phyloP scores from a whole-genome alignment of 2,888 invertebrate species.

The Drosophila trichaetosa region DNA sequence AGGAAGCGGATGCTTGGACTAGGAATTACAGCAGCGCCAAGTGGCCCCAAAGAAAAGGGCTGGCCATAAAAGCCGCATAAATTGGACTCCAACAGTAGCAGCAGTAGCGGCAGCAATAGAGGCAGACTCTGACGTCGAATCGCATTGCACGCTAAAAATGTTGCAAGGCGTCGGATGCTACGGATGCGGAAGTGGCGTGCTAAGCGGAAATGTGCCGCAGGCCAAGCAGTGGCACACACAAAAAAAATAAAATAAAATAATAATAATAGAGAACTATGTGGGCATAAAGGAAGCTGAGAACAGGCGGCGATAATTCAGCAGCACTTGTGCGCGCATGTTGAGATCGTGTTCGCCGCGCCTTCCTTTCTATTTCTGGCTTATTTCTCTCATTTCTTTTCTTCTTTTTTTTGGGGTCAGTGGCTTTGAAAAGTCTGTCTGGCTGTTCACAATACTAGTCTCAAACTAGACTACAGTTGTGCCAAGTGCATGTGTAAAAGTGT shows the following conservation, averaged over 20 bases:
- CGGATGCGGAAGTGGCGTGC: conserved; percentile 72
- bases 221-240: conserved; percentile 35
- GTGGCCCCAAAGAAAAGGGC: conserved; percentile 65
- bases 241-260: conserved; percentile 4
- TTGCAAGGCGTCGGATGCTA: conserved; percentile 62
- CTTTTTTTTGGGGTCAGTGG: conserved; percentile 76
- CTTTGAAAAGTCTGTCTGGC: conserved; percentile 73
- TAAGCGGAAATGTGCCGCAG: conserved; percentile 79
- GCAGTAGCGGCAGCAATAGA: conserved; percentile 10
- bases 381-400: neutral
- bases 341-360: conserved; percentile 55
- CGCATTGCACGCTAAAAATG: conserved; percentile 63
- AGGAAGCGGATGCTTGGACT: conserved; percentile 80
- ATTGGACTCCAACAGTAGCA: conserved; percentile 51
- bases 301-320: conserved; percentile 67
- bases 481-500: neutral
- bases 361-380: neutral
- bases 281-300: conserved; percentile 49
- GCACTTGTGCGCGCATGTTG: conserved; percentile 74
- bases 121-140: conserved; percentile 20
- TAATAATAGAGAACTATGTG: conserved; percentile 39
- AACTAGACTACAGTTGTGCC: conserved; percentile 62
- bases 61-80: conserved; percentile 72
- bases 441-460: conserved; percentile 61
- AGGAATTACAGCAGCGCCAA: conserved; percentile 63